A percentile compares a stretch with the other conserved stretches of the same genome.
These are phyloP conservation scores for Aphis gossypii DNA, from an alignment of 1,140 invertebrate genomes.

Conservation along the genomic window DNA sequence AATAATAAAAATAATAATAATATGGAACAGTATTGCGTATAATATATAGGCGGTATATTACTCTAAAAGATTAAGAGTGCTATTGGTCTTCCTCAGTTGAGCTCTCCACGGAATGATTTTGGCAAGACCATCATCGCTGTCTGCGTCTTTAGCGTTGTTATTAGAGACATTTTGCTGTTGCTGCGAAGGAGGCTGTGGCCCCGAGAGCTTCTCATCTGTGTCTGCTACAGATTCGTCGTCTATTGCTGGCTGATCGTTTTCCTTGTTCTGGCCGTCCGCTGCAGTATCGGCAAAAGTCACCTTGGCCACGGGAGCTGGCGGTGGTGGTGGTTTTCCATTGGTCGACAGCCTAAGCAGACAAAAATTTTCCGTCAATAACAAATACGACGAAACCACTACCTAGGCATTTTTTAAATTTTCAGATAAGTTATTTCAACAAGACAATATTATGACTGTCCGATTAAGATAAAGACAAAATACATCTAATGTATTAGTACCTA, in stretches of 20 bases:
- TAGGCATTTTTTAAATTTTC: neutral
- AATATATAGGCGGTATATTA: conserved; percentile 61
- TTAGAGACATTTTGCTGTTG: neutral
- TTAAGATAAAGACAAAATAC: neutral
- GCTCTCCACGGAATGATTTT: conserved; percentile 86
- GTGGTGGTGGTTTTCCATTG: neutral
- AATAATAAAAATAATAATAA: conserved; percentile 52
- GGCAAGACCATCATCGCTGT: conserved; percentile 69
- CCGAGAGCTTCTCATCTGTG: conserved; percentile 60
- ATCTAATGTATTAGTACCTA: neutral
- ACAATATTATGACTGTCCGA: neutral
- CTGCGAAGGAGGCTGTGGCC: neutral
- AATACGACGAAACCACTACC: neutral
- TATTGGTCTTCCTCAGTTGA: conserved; percentile 86
- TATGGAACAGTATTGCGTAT: conserved; percentile 32
- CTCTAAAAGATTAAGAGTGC: conserved; percentile 78
- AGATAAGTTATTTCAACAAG: neutral
- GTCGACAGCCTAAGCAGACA: neutral
- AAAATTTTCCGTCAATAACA: neutral
- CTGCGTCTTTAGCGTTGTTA: conserved; percentile 62
- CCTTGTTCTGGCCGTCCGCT: conserved; percentile 64
- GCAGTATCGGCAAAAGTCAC: conserved; percentile 49
- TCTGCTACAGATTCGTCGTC: conserved; percentile 32
- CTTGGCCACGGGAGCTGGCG: neutral
- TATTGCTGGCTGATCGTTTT: conserved; percentile 61